Evolutionary conservation across 2,797 vertebrate species (phyloP).

Genomic region (Alca torda): DNA sequence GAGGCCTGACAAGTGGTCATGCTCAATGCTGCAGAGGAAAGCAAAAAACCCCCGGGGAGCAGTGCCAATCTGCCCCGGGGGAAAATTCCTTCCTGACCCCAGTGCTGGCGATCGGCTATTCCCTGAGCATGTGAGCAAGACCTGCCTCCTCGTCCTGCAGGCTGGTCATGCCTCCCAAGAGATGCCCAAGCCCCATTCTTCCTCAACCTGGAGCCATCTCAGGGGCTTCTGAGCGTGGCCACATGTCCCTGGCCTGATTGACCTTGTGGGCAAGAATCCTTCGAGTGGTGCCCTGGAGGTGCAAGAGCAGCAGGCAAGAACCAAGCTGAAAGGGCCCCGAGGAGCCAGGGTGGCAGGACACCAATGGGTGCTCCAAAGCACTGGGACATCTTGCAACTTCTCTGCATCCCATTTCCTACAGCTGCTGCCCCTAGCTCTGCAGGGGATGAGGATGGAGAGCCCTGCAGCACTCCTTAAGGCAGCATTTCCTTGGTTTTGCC

Average conservation of each 20-base stretch:
- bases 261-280: neutral
- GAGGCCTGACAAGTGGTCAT: too few relatives aligned
- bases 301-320: too few relatives aligned
- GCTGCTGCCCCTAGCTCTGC: neutral
- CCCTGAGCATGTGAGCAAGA: neutral
- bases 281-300: too few relatives aligned
- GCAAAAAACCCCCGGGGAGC: too few relatives aligned
- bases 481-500: neutral
- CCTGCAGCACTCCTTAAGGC: neutral
- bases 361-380: neutral
- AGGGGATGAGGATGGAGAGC: neutral
- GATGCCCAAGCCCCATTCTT: neutral
- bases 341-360: neutral
- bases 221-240: neutral
- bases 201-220: neutral
- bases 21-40: too few relatives aligned
- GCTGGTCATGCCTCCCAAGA: neutral
- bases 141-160: neutral
- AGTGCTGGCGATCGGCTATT: neutral
- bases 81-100: neutral
- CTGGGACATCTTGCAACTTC: too few relatives aligned
- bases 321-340: too few relatives aligned
- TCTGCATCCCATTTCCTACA: neutral
- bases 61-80: too few relatives aligned
- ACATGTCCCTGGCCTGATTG: neutral